These are phyloP conservation scores for Hylaea fasciaria DNA, from an alignment of 2,888 invertebrate genomes.

Conservation along the genomic window DNA sequence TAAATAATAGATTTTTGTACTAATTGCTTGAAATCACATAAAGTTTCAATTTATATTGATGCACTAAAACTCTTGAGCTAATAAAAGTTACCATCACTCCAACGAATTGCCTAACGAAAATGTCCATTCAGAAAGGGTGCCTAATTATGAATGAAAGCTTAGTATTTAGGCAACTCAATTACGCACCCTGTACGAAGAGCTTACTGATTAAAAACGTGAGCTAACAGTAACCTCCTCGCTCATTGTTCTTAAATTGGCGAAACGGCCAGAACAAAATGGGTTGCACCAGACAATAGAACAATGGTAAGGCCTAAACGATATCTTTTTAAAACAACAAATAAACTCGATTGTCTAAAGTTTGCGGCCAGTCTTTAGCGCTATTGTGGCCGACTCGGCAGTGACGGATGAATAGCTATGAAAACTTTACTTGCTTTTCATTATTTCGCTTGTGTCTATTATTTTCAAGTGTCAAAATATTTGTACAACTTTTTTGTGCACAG, in stretches of 20 bases:
- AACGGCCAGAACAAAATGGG: conserved; percentile 39
- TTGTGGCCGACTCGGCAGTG: conserved; percentile 14
- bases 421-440: conserved; percentile 18
- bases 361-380: conserved; percentile 25
- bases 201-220: conserved; percentile 22
- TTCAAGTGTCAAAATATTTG: not conserved
- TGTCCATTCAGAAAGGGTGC: too few relatives aligned
- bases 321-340: conserved; percentile 38
- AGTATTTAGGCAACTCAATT: conserved; percentile 5
- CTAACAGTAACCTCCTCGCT: conserved; percentile 12
- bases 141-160: not conserved
- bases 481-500: not conserved
- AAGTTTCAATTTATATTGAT: too few relatives aligned
- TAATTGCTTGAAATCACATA: too few relatives aligned
- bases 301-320: conserved; percentile 37
- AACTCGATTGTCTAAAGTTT: conserved; percentile 37
- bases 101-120: too few relatives aligned
- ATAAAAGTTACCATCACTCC: too few relatives aligned
- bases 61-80: too few relatives aligned
- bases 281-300: conserved; percentile 42
- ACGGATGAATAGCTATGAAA: conserved; percentile 28
- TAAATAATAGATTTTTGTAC: too few relatives aligned
- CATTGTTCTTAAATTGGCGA: conserved; percentile 43
- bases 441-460: conserved; percentile 1
- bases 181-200: not conserved